A percentile compares a stretch with the other conserved stretches of the same genome.
Evolutionary conservation across 2,888 invertebrate genomes (phyloP).

Genomic region (Drosophila maculinotata): DNA sequence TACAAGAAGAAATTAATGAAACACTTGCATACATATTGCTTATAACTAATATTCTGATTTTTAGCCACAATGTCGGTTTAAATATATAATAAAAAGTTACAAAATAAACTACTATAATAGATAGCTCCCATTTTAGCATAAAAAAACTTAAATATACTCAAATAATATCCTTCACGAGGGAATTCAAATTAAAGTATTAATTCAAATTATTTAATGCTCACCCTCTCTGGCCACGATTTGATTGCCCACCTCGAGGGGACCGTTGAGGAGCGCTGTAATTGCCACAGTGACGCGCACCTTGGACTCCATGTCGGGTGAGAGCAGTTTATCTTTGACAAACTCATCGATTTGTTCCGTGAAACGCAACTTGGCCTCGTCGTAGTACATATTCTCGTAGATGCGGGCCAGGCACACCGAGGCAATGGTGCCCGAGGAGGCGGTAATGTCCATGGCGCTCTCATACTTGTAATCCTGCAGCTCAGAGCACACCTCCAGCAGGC

Average conservation of each 20-base stretch:
- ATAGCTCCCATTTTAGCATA: too few species aligned
- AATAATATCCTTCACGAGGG: too few species aligned
- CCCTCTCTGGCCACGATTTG: constrained; percentile 92
- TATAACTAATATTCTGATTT: too few species aligned
- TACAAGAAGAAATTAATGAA: constrained; percentile 24
- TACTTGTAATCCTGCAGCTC: constrained; percentile 97
- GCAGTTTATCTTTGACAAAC: constrained; percentile 93
- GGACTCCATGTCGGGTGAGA: constrained; percentile 94
- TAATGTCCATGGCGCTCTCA: constrained; percentile 95
- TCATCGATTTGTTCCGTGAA: constrained; percentile 93
- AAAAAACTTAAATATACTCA: too few species aligned
- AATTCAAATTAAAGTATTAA: too few species aligned
- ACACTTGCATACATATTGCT: too few species aligned
- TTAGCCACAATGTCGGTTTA: too few species aligned
- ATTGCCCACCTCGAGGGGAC: constrained; percentile 97
- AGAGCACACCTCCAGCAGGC: constrained; percentile 95
- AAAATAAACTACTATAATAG: neutral
- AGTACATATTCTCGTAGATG: constrained; percentile 98
- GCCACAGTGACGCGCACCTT: constrained; percentile 95
- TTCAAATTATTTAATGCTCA: constrained; percentile 31
- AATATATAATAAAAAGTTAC: too few species aligned
- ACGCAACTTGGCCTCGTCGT: constrained; percentile 91
- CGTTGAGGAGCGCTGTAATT: constrained; percentile 94
- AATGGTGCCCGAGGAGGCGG: constrained; percentile 94
- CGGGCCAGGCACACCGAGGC: constrained; percentile 95